Evolutionary conservation across 2,113 vertebrate genomes (phyloP).

Genomic region (Coracopsis vasa): DNA sequence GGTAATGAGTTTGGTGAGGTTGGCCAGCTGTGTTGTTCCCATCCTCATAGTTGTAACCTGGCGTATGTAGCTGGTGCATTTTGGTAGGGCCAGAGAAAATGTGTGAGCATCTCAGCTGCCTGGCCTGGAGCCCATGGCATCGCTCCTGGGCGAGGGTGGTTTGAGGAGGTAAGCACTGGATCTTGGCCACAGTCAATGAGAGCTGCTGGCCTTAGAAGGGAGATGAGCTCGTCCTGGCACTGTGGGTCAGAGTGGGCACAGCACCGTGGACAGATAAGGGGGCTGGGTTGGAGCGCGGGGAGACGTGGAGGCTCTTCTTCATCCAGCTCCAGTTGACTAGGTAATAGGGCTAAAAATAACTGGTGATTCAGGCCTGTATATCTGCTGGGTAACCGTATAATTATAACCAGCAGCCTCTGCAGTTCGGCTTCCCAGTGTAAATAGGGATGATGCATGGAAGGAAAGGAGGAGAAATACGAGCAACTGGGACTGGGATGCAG

Average conservation of each 20-base stretch:
- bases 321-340: slow-evolving; percentile 66
- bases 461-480: slow-evolving; percentile 35
- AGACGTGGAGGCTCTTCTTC: slow-evolving; percentile 55
- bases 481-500: background rate
- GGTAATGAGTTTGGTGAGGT: background rate
- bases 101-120: background rate
- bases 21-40: background rate
- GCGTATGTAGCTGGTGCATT: background rate
- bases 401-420: slow-evolving; percentile 66
- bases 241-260: background rate
- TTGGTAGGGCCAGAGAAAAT: background rate
- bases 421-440: slow-evolving; percentile 54
- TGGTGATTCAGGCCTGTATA: slow-evolving; percentile 69
- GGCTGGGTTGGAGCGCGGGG: background rate
- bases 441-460: slow-evolving; percentile 36
- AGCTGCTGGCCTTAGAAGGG: background rate
- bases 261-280: background rate
- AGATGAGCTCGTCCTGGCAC: background rate
- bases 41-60: background rate
- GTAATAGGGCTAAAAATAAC: slow-evolving; percentile 72
- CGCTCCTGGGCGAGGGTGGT: background rate
- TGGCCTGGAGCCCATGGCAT: background rate
- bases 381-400: slow-evolving; percentile 66
- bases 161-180: background rate
- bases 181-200: background rate